phyloP scores from a whole-genome alignment of 2,113 vertebrate genomes.

The Theristicus caerulescens region DNA sequence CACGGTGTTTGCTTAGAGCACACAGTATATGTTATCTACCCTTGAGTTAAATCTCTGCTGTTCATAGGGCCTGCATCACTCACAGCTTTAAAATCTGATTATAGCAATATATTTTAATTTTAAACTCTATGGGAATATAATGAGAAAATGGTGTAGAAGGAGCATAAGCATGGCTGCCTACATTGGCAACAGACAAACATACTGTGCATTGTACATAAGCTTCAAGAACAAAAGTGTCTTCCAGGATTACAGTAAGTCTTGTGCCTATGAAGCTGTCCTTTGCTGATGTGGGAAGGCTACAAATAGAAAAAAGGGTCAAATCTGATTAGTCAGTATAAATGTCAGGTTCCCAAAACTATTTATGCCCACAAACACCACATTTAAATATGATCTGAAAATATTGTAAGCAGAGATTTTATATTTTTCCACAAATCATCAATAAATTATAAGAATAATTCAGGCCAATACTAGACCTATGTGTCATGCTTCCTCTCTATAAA shows the following conservation, averaged over 20 bases:
- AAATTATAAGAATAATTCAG: background rate
- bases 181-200: background rate
- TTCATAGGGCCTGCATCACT: background rate
- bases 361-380: background rate
- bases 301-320: background rate
- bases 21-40: background rate
- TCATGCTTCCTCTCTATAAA: background rate
- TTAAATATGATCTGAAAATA: background rate
- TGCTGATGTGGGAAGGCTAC: background rate
- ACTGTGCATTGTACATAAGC: background rate
- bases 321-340: background rate
- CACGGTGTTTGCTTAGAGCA: background rate
- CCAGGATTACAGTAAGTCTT: background rate
- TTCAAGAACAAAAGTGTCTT: background rate
- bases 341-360: background rate
- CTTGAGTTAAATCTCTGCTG: background rate
- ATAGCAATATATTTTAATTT: background rate
- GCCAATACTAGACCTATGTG: background rate
- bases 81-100: background rate
- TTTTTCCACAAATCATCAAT: background rate
- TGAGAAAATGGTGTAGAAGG: background rate
- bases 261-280: background rate
- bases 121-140: background rate
- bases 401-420: background rate
- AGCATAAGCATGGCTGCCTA: background rate